Conservation (phyloP, 2,797 vertebrate species). For the Poecile montanus region DNA sequence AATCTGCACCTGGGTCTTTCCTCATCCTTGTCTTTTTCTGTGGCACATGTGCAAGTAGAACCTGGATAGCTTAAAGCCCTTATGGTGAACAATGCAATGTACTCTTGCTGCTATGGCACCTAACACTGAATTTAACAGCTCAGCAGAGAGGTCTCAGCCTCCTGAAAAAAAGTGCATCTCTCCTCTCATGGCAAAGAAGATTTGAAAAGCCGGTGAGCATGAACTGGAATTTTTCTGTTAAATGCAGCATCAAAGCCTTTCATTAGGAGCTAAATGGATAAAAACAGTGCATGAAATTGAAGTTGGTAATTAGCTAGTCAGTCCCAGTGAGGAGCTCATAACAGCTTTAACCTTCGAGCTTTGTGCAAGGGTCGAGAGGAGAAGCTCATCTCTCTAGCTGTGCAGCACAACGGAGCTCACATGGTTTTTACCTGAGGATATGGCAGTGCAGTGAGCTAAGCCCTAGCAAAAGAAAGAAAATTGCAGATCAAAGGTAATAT, state of each 20-base stretch:
- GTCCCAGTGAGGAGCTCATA: neutral
- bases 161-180: neutral
- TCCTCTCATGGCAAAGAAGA: neutral
- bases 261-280: slow-evolving; percentile 49
- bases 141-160: neutral
- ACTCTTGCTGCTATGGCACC: neutral
- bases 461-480: neutral
- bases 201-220: neutral
- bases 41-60: neutral
- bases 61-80: neutral
- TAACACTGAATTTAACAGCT: neutral
- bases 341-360: slow-evolving; percentile 7
- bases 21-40: neutral
- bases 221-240: slow-evolving; percentile 22
- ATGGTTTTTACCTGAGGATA: neutral
- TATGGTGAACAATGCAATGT: neutral
- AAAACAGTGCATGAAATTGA: slow-evolving; percentile 47
- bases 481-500: neutral
- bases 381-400: neutral
- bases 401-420: neutral
- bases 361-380: neutral
- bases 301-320: slow-evolving; percentile 35
- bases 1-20: neutral
- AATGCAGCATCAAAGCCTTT: slow-evolving; percentile 31
- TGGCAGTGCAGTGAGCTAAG: neutral